Conservation (phyloP, 2,888 invertebrate species). For the Hyposoter didymator region DNA sequence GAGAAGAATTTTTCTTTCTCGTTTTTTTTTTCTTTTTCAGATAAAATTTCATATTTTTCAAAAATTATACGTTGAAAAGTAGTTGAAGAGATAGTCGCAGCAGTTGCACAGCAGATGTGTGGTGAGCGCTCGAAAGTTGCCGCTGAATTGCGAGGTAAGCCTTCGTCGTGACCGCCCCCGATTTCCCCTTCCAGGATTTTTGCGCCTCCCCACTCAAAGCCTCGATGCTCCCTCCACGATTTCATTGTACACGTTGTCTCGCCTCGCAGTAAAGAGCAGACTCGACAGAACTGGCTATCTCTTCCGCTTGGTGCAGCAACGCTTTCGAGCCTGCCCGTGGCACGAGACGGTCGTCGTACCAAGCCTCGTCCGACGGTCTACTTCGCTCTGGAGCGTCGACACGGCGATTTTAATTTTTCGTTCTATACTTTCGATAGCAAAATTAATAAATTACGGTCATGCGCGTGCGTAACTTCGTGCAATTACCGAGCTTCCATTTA, state of each 20-base stretch:
- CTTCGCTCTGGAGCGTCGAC: constrained; percentile 26
- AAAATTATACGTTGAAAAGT: constrained; percentile 54
- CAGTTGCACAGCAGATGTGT: constrained; percentile 82
- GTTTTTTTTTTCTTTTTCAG: neutral
- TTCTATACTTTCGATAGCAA: constrained; percentile 2
- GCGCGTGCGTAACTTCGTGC: neutral
- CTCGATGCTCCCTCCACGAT: constrained; percentile 67
- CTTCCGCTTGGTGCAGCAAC: constrained; percentile 77
- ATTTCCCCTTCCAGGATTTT: constrained; percentile 76
- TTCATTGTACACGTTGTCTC: neutral
- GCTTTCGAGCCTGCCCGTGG: constrained; percentile 71
- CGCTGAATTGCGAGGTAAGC: constrained; percentile 80
- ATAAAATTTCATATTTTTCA: constrained; percentile 31
- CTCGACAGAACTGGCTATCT: constrained; percentile 78
- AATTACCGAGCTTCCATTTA: neutral
- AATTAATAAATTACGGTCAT: constrained; percentile 13
- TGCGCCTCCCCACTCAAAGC: constrained; percentile 71
- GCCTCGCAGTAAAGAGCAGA: constrained; percentile 57
- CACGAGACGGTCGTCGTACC: constrained; percentile 51
- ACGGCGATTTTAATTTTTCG: constrained; percentile 28
- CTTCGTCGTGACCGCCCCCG: constrained; percentile 82
- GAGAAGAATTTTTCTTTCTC: neutral
- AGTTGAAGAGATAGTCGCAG: constrained; percentile 72
- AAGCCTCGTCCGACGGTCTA: constrained; percentile 52
- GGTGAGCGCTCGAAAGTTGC: constrained; percentile 78